Evolutionary conservation across 2,888 invertebrate species (phyloP).

Genomic region (Ornithoptera priamus): DNA sequence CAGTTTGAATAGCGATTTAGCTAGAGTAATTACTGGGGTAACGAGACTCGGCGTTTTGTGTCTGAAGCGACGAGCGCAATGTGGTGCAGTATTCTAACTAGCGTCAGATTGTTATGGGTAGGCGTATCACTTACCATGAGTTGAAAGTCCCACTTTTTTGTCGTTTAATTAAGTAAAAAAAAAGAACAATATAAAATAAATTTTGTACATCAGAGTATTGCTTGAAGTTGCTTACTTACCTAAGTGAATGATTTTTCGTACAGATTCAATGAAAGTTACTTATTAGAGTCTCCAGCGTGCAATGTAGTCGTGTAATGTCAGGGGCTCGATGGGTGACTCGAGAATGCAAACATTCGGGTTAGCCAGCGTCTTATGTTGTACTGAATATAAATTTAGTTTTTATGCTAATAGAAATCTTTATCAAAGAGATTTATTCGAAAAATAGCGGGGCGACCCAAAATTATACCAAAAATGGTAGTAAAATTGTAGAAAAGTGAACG

Average conservation of each 20-base stretch:
- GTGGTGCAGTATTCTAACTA: too few relatives aligned
- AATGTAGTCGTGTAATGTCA: constrained; percentile 18
- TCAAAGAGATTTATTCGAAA: not conserved
- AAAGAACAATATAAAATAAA: too few relatives aligned
- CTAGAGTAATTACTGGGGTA: too few relatives aligned
- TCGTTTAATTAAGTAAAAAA: too few relatives aligned
- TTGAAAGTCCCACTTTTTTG: too few relatives aligned
- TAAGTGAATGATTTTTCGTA: not conserved
- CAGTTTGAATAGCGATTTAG: too few relatives aligned
- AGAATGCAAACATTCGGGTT: constrained; percentile 8
- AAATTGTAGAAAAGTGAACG: not conserved
- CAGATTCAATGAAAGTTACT: not conserved
- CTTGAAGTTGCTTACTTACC: not conserved
- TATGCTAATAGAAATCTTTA: constrained; percentile 22
- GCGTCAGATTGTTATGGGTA: too few relatives aligned
- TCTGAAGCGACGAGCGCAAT: too few relatives aligned
- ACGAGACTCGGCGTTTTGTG: too few relatives aligned
- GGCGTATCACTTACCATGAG: too few relatives aligned
- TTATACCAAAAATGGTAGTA: not conserved
- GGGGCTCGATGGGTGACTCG: constrained; percentile 15
- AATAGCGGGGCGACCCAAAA: not conserved
- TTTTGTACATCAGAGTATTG: too few relatives aligned
- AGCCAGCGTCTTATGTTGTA: not conserved
- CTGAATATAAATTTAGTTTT: constrained; percentile 21
- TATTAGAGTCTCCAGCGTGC: not conserved